phyloP scores from a whole-genome alignment of 2,113 vertebrate species.

The Stigmatopora nigra region DNA sequence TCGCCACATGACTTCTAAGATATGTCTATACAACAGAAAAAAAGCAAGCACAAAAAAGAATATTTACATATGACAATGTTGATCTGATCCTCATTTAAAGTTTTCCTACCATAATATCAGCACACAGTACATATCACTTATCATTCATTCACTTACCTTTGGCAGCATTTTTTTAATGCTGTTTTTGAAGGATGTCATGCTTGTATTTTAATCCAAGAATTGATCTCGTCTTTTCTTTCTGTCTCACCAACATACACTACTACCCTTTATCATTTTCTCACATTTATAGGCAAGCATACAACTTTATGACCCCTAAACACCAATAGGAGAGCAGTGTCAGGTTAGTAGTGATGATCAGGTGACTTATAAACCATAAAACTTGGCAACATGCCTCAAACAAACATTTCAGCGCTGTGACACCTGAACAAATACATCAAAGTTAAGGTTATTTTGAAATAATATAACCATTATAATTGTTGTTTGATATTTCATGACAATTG shows the following conservation, averaged over 20 bases:
- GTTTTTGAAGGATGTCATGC: constrained; percentile 63
- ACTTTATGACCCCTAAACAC: constrained; percentile 27
- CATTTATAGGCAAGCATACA: not conserved
- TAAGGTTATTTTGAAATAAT: not conserved
- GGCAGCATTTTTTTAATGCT: constrained; percentile 81
- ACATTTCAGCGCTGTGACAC: constrained; percentile 2
- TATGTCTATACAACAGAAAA: constrained; percentile 69
- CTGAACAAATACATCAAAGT: not conserved
- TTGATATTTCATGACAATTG: not conserved
- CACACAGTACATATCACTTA: not conserved
- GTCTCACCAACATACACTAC: not conserved
- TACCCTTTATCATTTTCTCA: not conserved
- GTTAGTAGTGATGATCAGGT: constrained; percentile 11
- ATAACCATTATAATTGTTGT: not conserved
- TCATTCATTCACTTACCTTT: constrained; percentile 75
- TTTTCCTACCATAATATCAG: too few species aligned
- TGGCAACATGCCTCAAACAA: constrained; percentile 11
- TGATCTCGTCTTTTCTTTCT: not conserved
- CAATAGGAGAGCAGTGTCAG: constrained; percentile 16
- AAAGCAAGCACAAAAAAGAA: not conserved
- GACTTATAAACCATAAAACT: constrained; percentile 11
- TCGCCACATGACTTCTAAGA: constrained; percentile 76
- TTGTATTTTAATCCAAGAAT: not conserved
- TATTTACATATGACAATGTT: not conserved
- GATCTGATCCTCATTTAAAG: not conserved